Base-by-base conservation (phyloP, 2,113 vertebrate genomes). In the Charina bottae region DNA sequence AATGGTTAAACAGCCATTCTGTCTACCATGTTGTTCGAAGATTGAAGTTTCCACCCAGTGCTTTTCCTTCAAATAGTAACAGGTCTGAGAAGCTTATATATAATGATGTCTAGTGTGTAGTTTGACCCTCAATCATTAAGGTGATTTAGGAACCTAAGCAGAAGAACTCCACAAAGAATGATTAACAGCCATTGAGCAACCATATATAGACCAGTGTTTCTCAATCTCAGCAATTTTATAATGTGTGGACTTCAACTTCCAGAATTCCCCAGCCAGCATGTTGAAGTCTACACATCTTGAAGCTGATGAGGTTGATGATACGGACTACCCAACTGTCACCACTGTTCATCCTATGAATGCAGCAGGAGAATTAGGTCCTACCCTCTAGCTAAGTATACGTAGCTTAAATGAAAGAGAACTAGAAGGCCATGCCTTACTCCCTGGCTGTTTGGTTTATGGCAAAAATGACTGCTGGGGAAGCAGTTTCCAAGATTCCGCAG, bases 111-210 rank as follows among this genome's bases (percentile, higher is more conserved):
- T 26, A 56, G 56, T 56, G n/a, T 68, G 28, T 64, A 55, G 49
- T 72, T 87, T 84, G 68, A 46, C 12, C 55, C 33, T 88, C 21
- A n/a, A 19, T 28, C 24, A 53, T 88, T 87, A 87, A 94, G 88
- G 83, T 4, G 88, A 6, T 10, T 88, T 9, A 17, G 83, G 37
- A 83, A 90, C 91, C 15, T 5, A 78, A 46, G 24, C n/a, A 84
- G 17, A 93, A 84, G n/a, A 92, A 46, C 7, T 60, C 46, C 10
- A 37, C 15, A 59, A 26, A n/a, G 87, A 37, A 89, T 89, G 21
- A 92, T 89, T 58, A 68, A 0, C 90, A 46, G 88, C 21, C 9
- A n/a, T 84, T 59, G 54, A 87, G 37, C 42, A 93, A 49, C 49
- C 4, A 7, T 90, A 8, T 24, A 55, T 53, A 26, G 68, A 78